A percentile compares a stretch with the other conserved stretches of the same genome.
phyloP scores from a whole-genome alignment of 2,113 vertebrate genomes.

The Platycercus adscitus region DNA sequence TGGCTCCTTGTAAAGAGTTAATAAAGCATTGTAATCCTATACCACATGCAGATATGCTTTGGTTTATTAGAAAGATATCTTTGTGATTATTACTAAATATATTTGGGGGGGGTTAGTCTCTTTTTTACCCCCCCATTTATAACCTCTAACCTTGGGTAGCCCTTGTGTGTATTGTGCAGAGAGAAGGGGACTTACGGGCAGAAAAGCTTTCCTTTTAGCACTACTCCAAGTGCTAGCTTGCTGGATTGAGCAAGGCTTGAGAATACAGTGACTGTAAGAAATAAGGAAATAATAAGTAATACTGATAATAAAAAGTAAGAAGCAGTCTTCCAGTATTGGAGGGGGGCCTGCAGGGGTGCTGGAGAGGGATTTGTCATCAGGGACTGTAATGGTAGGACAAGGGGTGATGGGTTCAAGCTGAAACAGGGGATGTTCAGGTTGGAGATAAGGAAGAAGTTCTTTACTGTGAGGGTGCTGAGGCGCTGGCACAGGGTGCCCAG shows the following conservation, averaged over 20 bases:
- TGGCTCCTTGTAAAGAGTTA: neutral
- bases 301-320: neutral
- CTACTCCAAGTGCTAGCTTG: neutral
- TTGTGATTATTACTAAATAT: neutral
- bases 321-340: neutral
- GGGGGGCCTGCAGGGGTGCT: neutral
- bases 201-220: neutral
- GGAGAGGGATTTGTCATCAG: neutral
- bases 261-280: neutral
- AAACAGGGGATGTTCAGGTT: neutral
- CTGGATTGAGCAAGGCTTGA: neutral
- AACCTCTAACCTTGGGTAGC: neutral
- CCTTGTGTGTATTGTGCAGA: fast-evolving
- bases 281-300: neutral
- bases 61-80: neutral
- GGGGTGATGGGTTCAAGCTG: neutral
- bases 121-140: fast-evolving
- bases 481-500: neutral
- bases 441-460: neutral
- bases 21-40: neutral
- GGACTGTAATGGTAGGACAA: neutral
- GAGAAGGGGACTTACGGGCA: neutral
- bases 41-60: fast-evolving
- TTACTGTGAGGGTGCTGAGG: neutral
- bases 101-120: fast-evolving